Evolutionary conservation across 2,113 vertebrate genomes (phyloP).

Genomic region (Propithecus coquereli): DNA sequence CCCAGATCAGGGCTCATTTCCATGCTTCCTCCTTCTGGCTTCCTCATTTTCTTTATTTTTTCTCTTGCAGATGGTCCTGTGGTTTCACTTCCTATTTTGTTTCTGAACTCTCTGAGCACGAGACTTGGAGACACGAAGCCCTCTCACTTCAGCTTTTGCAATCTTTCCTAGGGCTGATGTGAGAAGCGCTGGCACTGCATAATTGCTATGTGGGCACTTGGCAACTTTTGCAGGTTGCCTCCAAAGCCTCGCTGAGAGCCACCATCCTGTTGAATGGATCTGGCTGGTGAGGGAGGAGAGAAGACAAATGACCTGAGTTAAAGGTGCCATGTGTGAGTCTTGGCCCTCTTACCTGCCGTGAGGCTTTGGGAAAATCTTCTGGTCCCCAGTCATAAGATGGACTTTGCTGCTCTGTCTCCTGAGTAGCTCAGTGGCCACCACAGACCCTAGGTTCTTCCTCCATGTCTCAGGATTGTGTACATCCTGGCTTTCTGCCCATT

Average conservation of each 20-base stretch:
- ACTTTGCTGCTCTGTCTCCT: not conserved
- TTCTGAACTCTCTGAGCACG: not conserved
- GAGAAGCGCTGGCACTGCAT: fast-evolving
- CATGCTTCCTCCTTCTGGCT: conserved; percentile 42
- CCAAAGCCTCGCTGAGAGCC: not conserved
- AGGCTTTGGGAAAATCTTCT: not conserved
- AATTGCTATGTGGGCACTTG: not conserved
- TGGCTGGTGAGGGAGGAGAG: fast-evolving
- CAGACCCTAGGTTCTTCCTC: not conserved
- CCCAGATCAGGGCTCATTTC: not conserved
- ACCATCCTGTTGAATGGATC: not conserved
- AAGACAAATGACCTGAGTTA: too few relatives aligned
- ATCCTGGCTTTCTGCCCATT: not conserved
- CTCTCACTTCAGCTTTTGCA: not conserved
- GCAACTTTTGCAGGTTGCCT: not conserved
- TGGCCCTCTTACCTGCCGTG: not conserved
- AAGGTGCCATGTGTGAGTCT: too few relatives aligned
- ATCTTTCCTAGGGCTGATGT: not conserved
- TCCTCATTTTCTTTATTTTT: conserved; percentile 68
- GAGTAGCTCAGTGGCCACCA: not conserved
- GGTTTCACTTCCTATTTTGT: conserved; percentile 65
- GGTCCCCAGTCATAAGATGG: not conserved
- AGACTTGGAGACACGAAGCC: not conserved
- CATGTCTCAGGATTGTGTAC: not conserved
- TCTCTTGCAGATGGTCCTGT: conserved; percentile 27